phyloP scores from a whole-genome alignment of 2,888 invertebrate genomes.

The Hoplodrina blanda region DNA sequence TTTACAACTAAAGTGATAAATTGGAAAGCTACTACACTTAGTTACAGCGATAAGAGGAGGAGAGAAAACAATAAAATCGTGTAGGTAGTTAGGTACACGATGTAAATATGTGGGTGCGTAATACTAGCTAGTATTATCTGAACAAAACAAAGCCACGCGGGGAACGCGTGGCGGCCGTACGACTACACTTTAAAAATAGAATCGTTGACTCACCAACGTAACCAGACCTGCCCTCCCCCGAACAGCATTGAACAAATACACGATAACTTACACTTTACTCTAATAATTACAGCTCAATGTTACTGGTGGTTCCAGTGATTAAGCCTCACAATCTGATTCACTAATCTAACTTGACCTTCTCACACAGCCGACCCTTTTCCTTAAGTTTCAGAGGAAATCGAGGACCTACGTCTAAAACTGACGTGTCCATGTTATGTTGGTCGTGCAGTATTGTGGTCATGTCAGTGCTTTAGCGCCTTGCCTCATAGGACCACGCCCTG shows the following conservation, averaged over 20 bases:
- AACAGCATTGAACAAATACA: conserved; percentile 27
- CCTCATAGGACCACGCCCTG: conserved; percentile 83
- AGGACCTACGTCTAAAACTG: conserved; percentile 7
- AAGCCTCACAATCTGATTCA: conserved; percentile 36
- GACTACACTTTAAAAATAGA: conserved; percentile 83
- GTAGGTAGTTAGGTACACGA: conserved; percentile 77
- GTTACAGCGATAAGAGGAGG: conserved; percentile 73
- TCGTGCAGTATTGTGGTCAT: conserved; percentile 32
- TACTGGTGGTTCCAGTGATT: conserved; percentile 31
- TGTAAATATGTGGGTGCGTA: conserved; percentile 78
- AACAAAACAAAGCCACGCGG: conserved; percentile 89
- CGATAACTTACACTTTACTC: conserved; percentile 22
- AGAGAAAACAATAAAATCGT: conserved; percentile 72
- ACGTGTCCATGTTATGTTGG: conserved; percentile 46
- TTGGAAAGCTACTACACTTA: conserved; percentile 71
- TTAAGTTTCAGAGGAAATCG: conserved; percentile 9
- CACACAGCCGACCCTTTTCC: background rate
- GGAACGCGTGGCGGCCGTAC: conserved; percentile 81
- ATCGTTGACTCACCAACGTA: conserved; percentile 71
- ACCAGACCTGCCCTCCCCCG: conserved; percentile 66
- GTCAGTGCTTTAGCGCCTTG: conserved; percentile 66
- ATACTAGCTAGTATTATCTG: conserved; percentile 66
- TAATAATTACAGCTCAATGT: conserved; percentile 40
- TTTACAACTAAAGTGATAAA: conserved; percentile 73
- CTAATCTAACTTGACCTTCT: conserved; percentile 68